These are phyloP conservation scores for Argyrosomus regius DNA, from an alignment of 2,797 vertebrate genomes.

Conservation along the genomic window DNA sequence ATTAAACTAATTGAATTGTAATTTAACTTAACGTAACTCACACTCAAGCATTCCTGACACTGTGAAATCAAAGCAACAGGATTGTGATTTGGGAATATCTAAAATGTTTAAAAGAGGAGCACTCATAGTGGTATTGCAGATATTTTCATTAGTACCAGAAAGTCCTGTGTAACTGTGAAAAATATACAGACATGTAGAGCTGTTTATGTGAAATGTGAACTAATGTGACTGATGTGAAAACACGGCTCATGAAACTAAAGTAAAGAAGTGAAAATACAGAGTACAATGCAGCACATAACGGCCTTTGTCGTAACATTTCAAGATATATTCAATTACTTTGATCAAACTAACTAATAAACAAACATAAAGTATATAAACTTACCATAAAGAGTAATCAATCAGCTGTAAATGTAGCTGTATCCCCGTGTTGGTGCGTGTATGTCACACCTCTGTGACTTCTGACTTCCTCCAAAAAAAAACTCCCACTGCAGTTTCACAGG, in stretches of 20 bases:
- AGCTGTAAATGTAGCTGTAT: slow-evolving; percentile 14
- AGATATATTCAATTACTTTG: neutral
- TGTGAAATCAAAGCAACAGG: slow-evolving; percentile 11
- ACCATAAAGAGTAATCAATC: slow-evolving; percentile 39
- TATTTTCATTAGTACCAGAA: neutral
- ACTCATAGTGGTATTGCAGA: neutral
- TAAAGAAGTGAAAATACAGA: neutral
- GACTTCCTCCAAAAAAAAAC: slow-evolving; percentile 35
- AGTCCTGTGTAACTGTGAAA: too few species aligned
- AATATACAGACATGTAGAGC: neutral
- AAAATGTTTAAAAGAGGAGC: neutral
- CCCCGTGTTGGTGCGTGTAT: neutral
- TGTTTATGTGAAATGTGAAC: too few species aligned
- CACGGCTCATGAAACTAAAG: slow-evolving; percentile 15
- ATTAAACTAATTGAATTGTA: neutral
- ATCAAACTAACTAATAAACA: slow-evolving; percentile 16
- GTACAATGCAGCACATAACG: neutral
- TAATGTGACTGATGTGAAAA: neutral
- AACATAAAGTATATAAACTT: slow-evolving; percentile 41
- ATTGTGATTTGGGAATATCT: neutral
- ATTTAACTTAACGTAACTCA: too few species aligned
- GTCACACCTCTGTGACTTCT: slow-evolving; percentile 22
- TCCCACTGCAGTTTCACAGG: slow-evolving; percentile 27
- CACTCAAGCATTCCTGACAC: neutral
- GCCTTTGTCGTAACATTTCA: neutral